phyloP scores from a whole-genome alignment of 2,888 invertebrate genomes.

The Cepaea hortensis region DNA sequence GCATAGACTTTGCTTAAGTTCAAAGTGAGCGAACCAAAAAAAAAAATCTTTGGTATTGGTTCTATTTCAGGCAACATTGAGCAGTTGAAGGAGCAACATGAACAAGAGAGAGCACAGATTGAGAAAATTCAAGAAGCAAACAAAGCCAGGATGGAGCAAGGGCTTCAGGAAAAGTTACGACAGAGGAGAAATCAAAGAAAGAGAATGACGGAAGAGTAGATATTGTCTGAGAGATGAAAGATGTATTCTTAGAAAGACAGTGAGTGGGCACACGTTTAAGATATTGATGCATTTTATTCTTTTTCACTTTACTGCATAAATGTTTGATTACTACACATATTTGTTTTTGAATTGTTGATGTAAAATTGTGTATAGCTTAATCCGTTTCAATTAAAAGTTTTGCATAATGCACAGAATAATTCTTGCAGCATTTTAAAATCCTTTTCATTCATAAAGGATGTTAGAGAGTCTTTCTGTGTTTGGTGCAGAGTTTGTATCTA shows the following conservation, averaged over 20 bases:
- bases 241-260: too few species aligned
- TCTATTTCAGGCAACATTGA: conserved; percentile 74
- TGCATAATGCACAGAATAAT: too few species aligned
- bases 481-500: too few species aligned
- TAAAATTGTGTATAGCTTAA: too few species aligned
- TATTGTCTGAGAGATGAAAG: not conserved
- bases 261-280: not conserved
- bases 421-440: too few species aligned
- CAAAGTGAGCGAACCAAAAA: not conserved
- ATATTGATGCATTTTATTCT: not conserved
- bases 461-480: too few species aligned
- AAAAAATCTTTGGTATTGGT: not conserved
- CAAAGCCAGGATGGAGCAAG: conserved; percentile 75
- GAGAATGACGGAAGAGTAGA: conserved; percentile 44
- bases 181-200: conserved; percentile 61
- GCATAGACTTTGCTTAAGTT: too few species aligned
- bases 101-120: conserved; percentile 72
- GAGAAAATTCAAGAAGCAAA: conserved; percentile 74
- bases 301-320: too few species aligned
- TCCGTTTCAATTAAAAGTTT: too few species aligned
- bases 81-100: conserved; percentile 73
- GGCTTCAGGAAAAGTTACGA: conserved; percentile 75
- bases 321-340: too few species aligned
- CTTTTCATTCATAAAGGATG: too few species aligned
- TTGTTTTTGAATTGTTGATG: too few species aligned